Evolutionary conservation across 2,888 invertebrate species (phyloP).

Genomic region (Aethes cnicana): DNA sequence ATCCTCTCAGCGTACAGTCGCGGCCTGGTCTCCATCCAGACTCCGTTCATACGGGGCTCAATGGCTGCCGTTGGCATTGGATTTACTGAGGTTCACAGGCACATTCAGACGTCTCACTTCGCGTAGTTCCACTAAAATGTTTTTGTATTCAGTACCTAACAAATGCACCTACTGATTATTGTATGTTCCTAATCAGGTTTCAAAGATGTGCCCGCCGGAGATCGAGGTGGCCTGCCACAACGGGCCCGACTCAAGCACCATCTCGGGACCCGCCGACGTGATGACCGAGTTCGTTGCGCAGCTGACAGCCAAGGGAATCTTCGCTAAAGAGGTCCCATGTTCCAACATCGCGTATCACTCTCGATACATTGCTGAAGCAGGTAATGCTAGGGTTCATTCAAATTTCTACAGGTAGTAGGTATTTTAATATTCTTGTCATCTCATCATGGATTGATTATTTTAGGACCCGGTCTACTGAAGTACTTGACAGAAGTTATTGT

Average conservation of each 20-base stretch:
- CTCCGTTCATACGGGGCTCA: conserved; percentile 85
- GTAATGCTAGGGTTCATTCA: conserved; percentile 39
- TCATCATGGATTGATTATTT: no score
- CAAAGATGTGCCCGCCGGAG: conserved; percentile 73
- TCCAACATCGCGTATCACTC: conserved; percentile 96
- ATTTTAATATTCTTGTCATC: no score
- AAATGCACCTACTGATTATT: no score
- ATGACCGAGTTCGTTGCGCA: conserved; percentile 81
- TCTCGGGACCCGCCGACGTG: conserved; percentile 87
- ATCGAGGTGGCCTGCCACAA: conserved; percentile 91
- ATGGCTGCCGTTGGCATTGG: conserved; percentile 93
- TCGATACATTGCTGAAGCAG: conserved; percentile 86
- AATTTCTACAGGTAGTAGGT: no score
- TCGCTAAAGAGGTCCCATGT: conserved; percentile 63
- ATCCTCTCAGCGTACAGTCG: no score
- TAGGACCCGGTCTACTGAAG: conserved; percentile 80
- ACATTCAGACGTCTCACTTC: no score
- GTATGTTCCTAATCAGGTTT: no score
- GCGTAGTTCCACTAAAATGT: no score
- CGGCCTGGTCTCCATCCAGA: conserved; percentile 85
- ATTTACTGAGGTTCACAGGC: conserved; percentile 57
- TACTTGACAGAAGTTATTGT: conserved; percentile 81
- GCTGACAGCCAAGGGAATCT: conserved; percentile 56
- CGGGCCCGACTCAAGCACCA: conserved; percentile 87
- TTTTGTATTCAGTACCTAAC: no score